Evolutionary conservation across 1,140 invertebrate genomes (phyloP).

Genomic region (Zelostemma sp.): DNA sequence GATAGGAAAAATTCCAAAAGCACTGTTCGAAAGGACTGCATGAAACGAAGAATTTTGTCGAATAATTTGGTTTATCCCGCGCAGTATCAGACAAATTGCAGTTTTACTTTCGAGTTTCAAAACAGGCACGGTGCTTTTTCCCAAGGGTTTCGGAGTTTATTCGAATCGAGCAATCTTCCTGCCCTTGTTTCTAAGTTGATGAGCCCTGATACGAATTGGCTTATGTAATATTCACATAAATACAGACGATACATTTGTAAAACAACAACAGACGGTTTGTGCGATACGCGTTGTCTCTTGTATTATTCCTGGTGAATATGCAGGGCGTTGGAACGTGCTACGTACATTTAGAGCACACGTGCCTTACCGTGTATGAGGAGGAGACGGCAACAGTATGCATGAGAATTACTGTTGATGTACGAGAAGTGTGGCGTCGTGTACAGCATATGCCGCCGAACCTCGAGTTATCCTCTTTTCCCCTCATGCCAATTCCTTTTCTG

Average conservation of each 20-base stretch:
- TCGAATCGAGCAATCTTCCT: not conserved
- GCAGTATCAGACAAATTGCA: too few relatives aligned
- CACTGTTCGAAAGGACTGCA: too few relatives aligned
- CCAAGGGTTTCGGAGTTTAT: not conserved
- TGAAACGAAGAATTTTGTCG: too few relatives aligned
- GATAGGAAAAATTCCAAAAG: too few relatives aligned
- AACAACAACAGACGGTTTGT: constrained; percentile 24
- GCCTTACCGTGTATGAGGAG: constrained; percentile 15
- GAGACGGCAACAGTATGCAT: constrained; percentile 55
- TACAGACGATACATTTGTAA: constrained; percentile 12
- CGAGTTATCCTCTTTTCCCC: constrained; percentile 8
- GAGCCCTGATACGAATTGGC: constrained; percentile 1
- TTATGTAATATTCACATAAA: constrained; percentile 24
- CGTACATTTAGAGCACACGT: constrained; percentile 40
- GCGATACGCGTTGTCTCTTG: constrained; percentile 25
- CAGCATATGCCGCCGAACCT: constrained; percentile 51
- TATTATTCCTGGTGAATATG: constrained; percentile 37
- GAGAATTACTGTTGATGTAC: constrained; percentile 65
- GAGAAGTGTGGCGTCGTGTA: constrained; percentile 50
- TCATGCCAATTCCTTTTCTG: constrained; percentile 33
- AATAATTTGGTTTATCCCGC: too few relatives aligned
- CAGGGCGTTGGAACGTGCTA: constrained; percentile 39
- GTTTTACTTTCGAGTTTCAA: too few relatives aligned
- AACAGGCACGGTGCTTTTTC: too few relatives aligned
- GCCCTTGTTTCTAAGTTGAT: not conserved